Evolutionary conservation across 1,140 invertebrate species (phyloP).

Genomic region (Acromyrmex heyeri): DNA sequence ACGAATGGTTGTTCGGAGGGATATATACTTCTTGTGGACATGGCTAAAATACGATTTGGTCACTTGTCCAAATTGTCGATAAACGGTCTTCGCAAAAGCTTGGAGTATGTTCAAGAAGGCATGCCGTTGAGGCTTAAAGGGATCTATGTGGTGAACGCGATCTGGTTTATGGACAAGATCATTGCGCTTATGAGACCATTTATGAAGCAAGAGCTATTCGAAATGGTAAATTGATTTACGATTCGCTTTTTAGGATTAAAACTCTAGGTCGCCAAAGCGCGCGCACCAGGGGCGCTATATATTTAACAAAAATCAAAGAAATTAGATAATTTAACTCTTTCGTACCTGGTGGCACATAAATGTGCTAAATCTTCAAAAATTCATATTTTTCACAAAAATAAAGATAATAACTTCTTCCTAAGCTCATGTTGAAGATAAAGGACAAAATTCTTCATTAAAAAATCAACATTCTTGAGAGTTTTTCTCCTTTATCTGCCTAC

Average conservation of each 20-base stretch:
- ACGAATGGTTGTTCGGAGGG: slow-evolving; percentile 87
- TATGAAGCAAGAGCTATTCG: slow-evolving; percentile 89
- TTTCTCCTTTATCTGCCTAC: too few relatives aligned
- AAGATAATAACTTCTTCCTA: too few relatives aligned
- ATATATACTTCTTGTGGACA: slow-evolving; percentile 89
- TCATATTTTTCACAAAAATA: too few relatives aligned
- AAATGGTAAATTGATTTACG: slow-evolving; percentile 85
- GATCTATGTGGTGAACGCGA: slow-evolving; percentile 89
- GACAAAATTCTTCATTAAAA: too few relatives aligned
- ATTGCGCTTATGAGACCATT: slow-evolving; percentile 89
- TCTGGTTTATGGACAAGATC: slow-evolving; percentile 89
- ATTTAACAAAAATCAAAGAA: too few relatives aligned
- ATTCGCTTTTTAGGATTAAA: neutral
- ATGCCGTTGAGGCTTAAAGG: slow-evolving; percentile 88
- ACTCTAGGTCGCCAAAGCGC: too few relatives aligned
- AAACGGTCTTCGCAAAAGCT: slow-evolving; percentile 89
- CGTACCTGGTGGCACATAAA: too few relatives aligned
- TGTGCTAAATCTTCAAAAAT: too few relatives aligned
- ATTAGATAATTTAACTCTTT: too few relatives aligned
- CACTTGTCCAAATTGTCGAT: slow-evolving; percentile 88
- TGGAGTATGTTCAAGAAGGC: slow-evolving; percentile 89
- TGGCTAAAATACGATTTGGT: slow-evolving; percentile 88
- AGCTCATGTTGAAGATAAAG: too few relatives aligned
- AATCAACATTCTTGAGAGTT: too few relatives aligned
- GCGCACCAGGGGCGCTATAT: too few relatives aligned